These are phyloP conservation scores for Drosophila pallidifrons DNA, from an alignment of 1,140 invertebrate genomes.

Conservation along the genomic window DNA sequence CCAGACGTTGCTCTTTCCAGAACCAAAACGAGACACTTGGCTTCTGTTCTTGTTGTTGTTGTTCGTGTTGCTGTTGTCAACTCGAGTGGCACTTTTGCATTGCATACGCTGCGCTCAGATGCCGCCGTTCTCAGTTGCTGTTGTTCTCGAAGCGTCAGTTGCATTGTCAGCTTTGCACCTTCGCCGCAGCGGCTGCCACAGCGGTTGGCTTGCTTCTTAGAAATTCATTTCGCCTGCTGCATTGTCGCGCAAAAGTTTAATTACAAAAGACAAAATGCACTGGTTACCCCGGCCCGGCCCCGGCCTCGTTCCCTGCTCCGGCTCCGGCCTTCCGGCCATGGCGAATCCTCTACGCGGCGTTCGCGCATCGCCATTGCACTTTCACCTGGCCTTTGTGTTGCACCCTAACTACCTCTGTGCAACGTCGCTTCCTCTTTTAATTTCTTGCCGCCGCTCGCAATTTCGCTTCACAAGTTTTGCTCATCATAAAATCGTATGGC, in stretches of 20 bases:
- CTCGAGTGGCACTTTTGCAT: conserved; percentile 51
- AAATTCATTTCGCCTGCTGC: conserved; percentile 56
- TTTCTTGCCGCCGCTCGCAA: conserved; percentile 65
- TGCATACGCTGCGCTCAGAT: conserved; percentile 32
- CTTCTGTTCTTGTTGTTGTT: conserved; percentile 21
- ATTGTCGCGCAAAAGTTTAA: conserved; percentile 69
- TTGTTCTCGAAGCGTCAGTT: conserved; percentile 37
- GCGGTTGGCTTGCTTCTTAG: conserved; percentile 47
- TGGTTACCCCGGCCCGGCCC: conserved; percentile 21
- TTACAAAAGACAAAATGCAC: conserved; percentile 73
- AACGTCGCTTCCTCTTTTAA: conserved; percentile 64
- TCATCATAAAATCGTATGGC: conserved; percentile 70
- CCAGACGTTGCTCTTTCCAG: conserved; percentile 57
- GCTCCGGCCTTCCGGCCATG: too few relatives aligned
- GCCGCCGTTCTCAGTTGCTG: conserved; percentile 35
- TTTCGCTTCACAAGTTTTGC: conserved; percentile 75
- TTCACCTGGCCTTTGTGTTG: conserved; percentile 56
- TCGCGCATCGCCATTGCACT: conserved; percentile 46
- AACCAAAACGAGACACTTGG: conserved; percentile 74
- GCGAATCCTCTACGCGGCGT: neutral
- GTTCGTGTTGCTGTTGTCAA: conserved; percentile 17
- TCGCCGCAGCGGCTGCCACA: conserved; percentile 14
- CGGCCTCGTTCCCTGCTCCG: too few relatives aligned
- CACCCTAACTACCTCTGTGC: neutral
- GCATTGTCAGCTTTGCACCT: conserved; percentile 61